Conservation (phyloP, 2,113 vertebrate genomes). For the Larimichthys polyactis region DNA sequence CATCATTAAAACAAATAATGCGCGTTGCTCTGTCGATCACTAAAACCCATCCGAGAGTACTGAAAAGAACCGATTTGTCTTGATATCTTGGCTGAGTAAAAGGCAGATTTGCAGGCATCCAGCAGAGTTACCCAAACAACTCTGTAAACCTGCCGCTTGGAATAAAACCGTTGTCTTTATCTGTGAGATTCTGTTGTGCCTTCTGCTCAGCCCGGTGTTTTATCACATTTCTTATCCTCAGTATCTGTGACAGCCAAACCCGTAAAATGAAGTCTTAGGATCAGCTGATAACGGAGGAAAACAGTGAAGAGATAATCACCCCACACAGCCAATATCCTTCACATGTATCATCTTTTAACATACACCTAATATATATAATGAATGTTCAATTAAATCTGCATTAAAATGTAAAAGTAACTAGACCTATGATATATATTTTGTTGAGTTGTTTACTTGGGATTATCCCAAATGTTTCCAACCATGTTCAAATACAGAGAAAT, state of each 20-base stretch:
- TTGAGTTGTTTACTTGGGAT: too few species aligned
- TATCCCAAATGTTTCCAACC: too few species aligned
- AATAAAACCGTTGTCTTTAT: slow-evolving; percentile 23
- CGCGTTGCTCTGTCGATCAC: neutral
- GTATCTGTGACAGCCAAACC: slow-evolving; percentile 28
- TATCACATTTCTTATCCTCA: slow-evolving; percentile 44
- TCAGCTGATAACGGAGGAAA: slow-evolving; percentile 11
- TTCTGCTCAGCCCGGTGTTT: slow-evolving; percentile 19
- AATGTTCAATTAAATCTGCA: neutral
- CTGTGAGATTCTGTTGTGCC: neutral
- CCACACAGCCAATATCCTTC: neutral
- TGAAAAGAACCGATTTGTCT: neutral
- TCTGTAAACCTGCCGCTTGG: neutral
- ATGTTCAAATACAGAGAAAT: too few species aligned
- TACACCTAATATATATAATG: neutral
- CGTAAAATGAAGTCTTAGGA: slow-evolving; percentile 19
- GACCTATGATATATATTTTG: too few species aligned
- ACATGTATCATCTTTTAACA: neutral
- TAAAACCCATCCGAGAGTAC: neutral
- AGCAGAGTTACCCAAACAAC: neutral
- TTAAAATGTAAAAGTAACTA: too few species aligned
- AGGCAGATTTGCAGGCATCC: neutral
- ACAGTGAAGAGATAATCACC: slow-evolving; percentile 4
- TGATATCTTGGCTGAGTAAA: neutral
- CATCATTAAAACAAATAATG: neutral